phyloP scores from a whole-genome alignment of 2,888 invertebrate species.

The Agrotis exclamationis region DNA sequence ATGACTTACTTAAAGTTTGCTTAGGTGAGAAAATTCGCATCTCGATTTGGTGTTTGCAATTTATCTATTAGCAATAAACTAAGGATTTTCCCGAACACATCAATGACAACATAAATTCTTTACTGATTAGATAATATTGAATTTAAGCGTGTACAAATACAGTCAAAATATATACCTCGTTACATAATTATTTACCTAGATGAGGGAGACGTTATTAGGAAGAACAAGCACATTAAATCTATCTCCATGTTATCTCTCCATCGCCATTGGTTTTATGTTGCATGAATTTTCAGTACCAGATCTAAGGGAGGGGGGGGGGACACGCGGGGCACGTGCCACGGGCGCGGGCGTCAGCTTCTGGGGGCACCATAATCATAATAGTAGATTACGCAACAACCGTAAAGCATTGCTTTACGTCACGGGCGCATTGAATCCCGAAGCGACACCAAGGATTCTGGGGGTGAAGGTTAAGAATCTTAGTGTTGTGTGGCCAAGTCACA shows the following conservation, averaged over 20 bases:
- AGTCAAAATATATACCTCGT: neutral
- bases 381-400: too few species aligned
- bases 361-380: too few species aligned
- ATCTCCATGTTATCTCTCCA: neutral
- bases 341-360: too few species aligned
- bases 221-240: neutral
- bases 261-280: too few species aligned
- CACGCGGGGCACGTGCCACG: too few species aligned
- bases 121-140: neutral
- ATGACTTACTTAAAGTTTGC: neutral
- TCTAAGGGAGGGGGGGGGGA: too few species aligned
- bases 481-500: too few species aligned
- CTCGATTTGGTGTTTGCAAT: slow-evolving; percentile 2
- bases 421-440: too few species aligned
- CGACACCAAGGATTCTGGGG: too few species aligned
- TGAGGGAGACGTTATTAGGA: neutral
- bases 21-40: neutral
- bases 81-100: slow-evolving; percentile 15
- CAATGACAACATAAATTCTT: slow-evolving; percentile 14
- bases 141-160: neutral
- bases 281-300: too few species aligned
- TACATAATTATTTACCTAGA: neutral
- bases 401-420: too few species aligned
- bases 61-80: neutral
- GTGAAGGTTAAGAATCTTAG: too few species aligned